A percentile compares a stretch with the other conserved stretches of the same genome.
phyloP scores from a whole-genome alignment of 1,140 invertebrate species.

The Pseudomyrmex dendroicus region DNA sequence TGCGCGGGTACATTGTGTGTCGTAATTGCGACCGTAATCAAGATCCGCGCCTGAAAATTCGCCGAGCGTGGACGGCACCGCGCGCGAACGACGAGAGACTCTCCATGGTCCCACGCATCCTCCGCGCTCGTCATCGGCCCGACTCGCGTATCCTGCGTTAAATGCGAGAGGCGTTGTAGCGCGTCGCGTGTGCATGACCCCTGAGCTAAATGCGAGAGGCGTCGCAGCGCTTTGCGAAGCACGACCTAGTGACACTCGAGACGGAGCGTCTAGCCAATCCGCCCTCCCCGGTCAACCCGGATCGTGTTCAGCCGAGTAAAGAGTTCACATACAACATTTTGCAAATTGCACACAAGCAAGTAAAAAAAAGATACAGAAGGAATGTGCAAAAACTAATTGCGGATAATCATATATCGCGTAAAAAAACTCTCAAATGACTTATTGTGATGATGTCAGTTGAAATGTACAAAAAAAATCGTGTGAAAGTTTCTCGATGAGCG shows the following conservation, averaged over 20 bases:
- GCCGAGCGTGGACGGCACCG: slow-evolving; percentile 33
- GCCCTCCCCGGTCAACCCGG: background rate
- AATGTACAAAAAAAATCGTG: slow-evolving; percentile 8
- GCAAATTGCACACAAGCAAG: background rate
- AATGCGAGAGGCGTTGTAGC: slow-evolving; percentile 23
- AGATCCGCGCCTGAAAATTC: slow-evolving; percentile 55
- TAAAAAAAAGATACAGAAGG: background rate
- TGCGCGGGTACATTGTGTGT: slow-evolving; percentile 45
- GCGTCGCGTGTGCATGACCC: slow-evolving; percentile 26
- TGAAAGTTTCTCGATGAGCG: slow-evolving; percentile 9
- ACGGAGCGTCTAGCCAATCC: background rate
- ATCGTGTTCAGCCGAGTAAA: background rate
- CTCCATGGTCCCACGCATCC: slow-evolving; percentile 41
- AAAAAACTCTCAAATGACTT: background rate
- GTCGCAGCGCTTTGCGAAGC: slow-evolving; percentile 21
- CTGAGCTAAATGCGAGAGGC: slow-evolving; percentile 49
- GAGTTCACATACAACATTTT: background rate
- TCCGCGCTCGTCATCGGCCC: slow-evolving; percentile 24
- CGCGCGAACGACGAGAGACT: slow-evolving; percentile 16
- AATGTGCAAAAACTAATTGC: slow-evolving; percentile 17
- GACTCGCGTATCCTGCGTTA: slow-evolving; percentile 31
- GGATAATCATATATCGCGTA: slow-evolving; percentile 18
- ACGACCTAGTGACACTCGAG: slow-evolving; percentile 34
- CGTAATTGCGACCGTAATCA: slow-evolving; percentile 61
- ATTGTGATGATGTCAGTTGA: background rate